Base-by-base conservation (phyloP, 1,140 invertebrate genomes). In the Drosophila melanogaster region DNA sequence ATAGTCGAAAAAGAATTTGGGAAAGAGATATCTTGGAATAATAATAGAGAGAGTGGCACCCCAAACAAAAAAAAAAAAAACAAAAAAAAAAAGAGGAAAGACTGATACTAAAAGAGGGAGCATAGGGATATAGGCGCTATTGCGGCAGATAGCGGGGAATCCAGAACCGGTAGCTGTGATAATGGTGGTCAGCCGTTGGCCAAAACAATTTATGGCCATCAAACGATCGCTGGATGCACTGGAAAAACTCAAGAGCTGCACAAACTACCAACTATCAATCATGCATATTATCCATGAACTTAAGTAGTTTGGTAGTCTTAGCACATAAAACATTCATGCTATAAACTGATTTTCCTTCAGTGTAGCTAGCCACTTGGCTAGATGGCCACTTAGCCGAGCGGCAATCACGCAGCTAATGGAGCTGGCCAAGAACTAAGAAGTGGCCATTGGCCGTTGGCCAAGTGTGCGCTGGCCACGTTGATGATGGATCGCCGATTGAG, bases 121-220 rank as follows among this genome's bases (percentile, higher is more conserved):
- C 41, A 15, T 24, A 17, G 24, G 54, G 24, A 38, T 26, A 30
- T 19, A 26, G 12, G 11, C 30, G 8, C 38, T 8, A 19, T 7
- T 15, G 8, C n/a, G 5, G 19, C 26, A 30, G 47, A 50, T 50
- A 50, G 1, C 24, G 12, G 26, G 12, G 26, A n/a, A 37, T 33
- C 33, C 49, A 75, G 37, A 67, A 75, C 62, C 81, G 67, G 81
- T 81, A 86, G 78, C 74, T 38, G 73, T 75, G 81, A 86, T 85
- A 85, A 86, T 85, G 73, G 74, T 85, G 73, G 74, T 58, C 70
- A 79, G 61, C 79, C 72, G 7, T 77, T 76, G 73, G 73, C 67
- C 61, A 73, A 71, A 67, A 70, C 67, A 43, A 71, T 71, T 70
- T 56, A 40, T 49, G 15, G 7, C 50, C 41, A 57, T 19, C 24